Base-by-base conservation (phyloP, 2,888 invertebrate genomes). In the Aleiodes testaceus region DNA sequence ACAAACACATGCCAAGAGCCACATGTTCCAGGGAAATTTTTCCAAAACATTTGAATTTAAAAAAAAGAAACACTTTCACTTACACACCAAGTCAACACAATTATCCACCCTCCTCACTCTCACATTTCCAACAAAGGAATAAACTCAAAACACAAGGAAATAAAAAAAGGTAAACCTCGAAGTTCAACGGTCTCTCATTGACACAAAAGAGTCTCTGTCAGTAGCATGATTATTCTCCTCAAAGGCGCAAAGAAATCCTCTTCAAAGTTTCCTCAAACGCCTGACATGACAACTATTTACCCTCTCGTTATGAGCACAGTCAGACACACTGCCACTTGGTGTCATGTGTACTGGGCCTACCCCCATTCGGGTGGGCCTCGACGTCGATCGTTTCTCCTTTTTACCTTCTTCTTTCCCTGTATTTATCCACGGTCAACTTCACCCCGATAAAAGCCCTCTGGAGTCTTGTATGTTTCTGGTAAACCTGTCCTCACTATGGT, bases 41-140 rank as follows among this genome's bases (percentile, higher is more conserved):
- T 26, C 3, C 1, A 26, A 3, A 26, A 26, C 26, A 26, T 26
- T 26, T 26, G 26, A 5, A 5, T 26, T 26, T 3, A 26, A 2
- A 26, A 26, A 18, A 30, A 36, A 11, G 7, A 59, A 59, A 59
- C 59, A 59, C 59, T 59, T 36, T 42, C 42, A 59, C 59, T 55
- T 55, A 59, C 14, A 59, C 59, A 59, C 59, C 36, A 20, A 59
- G 59, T 59, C 59, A 59, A 59, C 59, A 59, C 59, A 26, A 16
- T 14, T 26, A 36, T n/a, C 59, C 55, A 26, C n/a, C 30, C 26
- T 14, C 3, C 55, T 26, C n/a, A 5, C 55, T 36, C 36, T 59
- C 59, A 59, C 59, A 59, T 59, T 18, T 59, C 42, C 59, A 42
- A 42, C 5, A 53, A 5, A 59, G 26, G 42, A 11, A 6, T 11